Evolutionary conservation across 2,797 vertebrate genomes (phyloP).

Genomic region (Craterocephalus amniculus): DNA sequence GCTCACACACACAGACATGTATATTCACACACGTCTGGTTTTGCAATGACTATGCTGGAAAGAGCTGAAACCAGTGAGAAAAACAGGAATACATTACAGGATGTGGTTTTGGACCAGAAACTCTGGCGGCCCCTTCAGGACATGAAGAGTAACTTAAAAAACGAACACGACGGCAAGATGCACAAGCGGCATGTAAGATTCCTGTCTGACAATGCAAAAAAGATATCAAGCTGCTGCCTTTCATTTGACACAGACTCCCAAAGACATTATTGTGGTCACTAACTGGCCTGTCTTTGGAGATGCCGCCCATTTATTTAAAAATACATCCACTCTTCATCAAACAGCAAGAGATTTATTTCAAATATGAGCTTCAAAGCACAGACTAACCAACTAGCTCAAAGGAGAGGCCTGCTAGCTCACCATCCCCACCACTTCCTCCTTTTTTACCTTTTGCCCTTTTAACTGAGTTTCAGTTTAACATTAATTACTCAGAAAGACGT

Average conservation of each 20-base stretch:
- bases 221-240: background rate
- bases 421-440: conserved; percentile 22
- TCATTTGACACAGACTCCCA: background rate
- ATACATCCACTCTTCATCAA: background rate
- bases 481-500: conserved; percentile 38
- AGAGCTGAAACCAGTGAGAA: conserved; percentile 37
- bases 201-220: background rate
- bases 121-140: conserved; percentile 5
- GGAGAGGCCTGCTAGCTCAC: background rate
- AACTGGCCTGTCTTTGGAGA: background rate
- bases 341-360: background rate
- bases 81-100: conserved; percentile 16
- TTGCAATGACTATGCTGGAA: conserved; percentile 67
- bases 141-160: background rate
- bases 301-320: background rate
- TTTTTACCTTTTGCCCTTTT: conserved; percentile 54
- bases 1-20: conserved; percentile 1
- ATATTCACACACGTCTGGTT: conserved; percentile 67
- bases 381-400: background rate
- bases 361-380: background rate
- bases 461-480: conserved; percentile 50
- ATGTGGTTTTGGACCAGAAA: background rate
- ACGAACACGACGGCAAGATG: no score
- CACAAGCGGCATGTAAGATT: background rate
- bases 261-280: background rate